These are phyloP conservation scores for Cephus nigrinus DNA, from an alignment of 2,888 invertebrate genomes.

Conservation along the genomic window DNA sequence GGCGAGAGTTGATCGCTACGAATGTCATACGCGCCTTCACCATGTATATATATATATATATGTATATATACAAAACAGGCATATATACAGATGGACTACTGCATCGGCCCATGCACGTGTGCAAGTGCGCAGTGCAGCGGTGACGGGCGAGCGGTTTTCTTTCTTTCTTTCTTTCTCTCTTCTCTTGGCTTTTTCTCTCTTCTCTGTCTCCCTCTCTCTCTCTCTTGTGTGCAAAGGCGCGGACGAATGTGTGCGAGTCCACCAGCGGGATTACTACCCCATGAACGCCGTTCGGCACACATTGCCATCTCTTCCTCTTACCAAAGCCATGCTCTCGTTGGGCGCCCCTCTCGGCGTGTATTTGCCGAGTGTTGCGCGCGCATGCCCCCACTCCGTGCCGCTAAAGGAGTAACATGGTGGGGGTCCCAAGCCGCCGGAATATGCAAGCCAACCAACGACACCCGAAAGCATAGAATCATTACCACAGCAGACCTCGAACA, in stretches of 20 bases:
- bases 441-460: conserved; percentile 46
- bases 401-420: conserved; percentile 6
- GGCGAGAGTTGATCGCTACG: conserved; percentile 25
- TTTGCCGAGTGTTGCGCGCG: conserved; percentile 7
- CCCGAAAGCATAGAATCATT: conserved; percentile 59
- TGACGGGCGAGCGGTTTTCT: neutral
- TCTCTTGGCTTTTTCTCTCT: conserved; percentile 11
- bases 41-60: neutral
- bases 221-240: conserved; percentile 8
- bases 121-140: conserved; percentile 1
- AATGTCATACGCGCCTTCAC: conserved; percentile 42
- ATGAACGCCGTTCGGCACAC: conserved; percentile 5
- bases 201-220: conserved; percentile 17
- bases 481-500: conserved; percentile 64
- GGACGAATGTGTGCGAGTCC: neutral
- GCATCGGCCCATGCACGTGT: conserved; percentile 21
- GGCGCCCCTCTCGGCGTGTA: neutral
- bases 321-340: neutral
- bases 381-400: conserved; percentile 3
- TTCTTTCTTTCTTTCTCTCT: conserved; percentile 8
- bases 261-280: conserved; percentile 4
- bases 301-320: neutral
- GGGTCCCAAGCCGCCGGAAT: conserved; percentile 34
- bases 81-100: conserved; percentile 14
- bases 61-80: conserved; percentile 5